Conservation (phyloP, 2,113 vertebrate genomes). For the Rousettus leschenaultii region DNA sequence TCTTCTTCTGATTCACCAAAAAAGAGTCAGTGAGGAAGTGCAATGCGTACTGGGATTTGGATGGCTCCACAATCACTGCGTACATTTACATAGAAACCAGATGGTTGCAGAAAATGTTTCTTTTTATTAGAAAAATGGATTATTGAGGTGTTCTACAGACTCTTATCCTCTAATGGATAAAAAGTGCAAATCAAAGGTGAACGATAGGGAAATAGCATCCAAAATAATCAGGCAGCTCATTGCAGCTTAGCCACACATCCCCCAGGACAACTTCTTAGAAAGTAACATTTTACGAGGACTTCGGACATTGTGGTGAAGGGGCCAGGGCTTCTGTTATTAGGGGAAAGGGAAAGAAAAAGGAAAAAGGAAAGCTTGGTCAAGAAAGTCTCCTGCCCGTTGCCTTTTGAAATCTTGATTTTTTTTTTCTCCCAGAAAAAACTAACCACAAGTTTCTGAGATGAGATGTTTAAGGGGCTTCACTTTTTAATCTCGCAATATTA, state of each 20-base stretch:
- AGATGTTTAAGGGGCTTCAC: constrained; percentile 75
- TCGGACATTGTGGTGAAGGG: neutral
- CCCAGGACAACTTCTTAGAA: neutral
- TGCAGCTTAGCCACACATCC: neutral
- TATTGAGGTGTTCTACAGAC: constrained; percentile 68
- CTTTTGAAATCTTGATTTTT: constrained; percentile 74
- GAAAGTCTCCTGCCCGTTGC: constrained; percentile 69
- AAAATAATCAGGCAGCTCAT: constrained; percentile 37
- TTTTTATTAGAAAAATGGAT: constrained; percentile 37
- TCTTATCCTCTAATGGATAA: constrained; percentile 62
- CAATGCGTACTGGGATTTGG: constrained; percentile 84
- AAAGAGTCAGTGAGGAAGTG: constrained; percentile 79
- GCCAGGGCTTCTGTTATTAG: neutral
- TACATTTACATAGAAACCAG: constrained; percentile 84
- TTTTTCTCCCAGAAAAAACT: constrained; percentile 55
- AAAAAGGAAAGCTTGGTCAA: constrained; percentile 49
- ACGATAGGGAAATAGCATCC: constrained; percentile 34
- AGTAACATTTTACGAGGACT: rapidly evolving
- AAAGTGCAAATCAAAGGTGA: constrained; percentile 62
- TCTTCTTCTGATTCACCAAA: constrained; percentile 82
- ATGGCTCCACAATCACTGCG: constrained; percentile 81
- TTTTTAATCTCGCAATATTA: constrained; percentile 80
- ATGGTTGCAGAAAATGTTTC: constrained; percentile 76
- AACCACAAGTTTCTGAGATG: constrained; percentile 78
- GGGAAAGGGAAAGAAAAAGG: constrained; percentile 38